Conservation (phyloP, 2,113 vertebrate genomes). For the Forbesichthys agassizii region DNA sequence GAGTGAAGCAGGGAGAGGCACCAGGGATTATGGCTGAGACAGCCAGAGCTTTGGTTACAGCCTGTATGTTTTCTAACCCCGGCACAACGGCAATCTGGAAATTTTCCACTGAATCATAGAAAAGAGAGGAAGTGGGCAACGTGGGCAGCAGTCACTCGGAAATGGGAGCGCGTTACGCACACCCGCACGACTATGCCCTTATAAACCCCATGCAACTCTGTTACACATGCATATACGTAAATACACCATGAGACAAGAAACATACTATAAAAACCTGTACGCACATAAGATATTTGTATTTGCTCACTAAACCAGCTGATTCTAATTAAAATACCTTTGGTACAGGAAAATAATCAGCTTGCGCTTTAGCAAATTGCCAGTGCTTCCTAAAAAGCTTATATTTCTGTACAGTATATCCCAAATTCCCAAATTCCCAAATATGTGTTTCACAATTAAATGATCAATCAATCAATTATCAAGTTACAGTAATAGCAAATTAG, state of each 20-base stretch:
- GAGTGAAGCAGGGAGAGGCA: slow-evolving; percentile 53
- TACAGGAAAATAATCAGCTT: no score
- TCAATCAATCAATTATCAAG: no score
- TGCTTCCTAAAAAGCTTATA: no score
- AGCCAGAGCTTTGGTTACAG: slow-evolving; percentile 66
- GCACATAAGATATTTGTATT: background rate
- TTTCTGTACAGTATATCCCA: no score
- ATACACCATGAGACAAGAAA: background rate
- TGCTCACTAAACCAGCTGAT: background rate
- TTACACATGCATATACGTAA: slow-evolving; percentile 14
- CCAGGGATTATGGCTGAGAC: slow-evolving; percentile 61
- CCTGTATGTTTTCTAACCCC: slow-evolving; percentile 47
- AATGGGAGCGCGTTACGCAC: background rate
- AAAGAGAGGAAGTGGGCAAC: slow-evolving; percentile 11
- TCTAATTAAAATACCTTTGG: background rate
- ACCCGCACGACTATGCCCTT: background rate
- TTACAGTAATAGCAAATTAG: no score
- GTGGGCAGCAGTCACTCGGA: background rate
- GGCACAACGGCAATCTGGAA: slow-evolving; percentile 53
- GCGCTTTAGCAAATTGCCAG: no score
- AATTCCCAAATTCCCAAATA: no score
- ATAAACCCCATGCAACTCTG: background rate
- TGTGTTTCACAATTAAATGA: no score
- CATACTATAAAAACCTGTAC: background rate
- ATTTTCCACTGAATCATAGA: slow-evolving; percentile 57